These are phyloP conservation scores for Saccopteryx bilineata DNA, from an alignment of 2,113 vertebrate genomes.

Conservation along the genomic window DNA sequence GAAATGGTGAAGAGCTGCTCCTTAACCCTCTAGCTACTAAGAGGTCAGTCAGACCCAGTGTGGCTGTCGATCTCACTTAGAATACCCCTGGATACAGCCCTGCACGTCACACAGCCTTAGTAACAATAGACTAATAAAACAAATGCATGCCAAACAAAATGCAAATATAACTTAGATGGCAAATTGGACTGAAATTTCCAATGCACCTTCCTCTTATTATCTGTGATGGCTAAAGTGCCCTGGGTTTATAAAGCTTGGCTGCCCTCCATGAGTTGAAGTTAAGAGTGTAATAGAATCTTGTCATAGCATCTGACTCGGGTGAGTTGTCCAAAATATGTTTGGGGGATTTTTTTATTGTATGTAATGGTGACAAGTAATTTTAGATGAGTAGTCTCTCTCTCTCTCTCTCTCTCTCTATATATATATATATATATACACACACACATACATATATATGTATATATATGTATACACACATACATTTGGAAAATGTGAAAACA, in stretches of 20 bases:
- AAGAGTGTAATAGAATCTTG: conserved; percentile 67
- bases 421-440: no score
- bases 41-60: not conserved
- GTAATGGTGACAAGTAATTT: not conserved
- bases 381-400: not conserved
- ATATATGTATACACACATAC: not conserved
- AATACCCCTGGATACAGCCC: not conserved
- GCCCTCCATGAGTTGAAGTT: conserved; percentile 73
- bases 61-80: not conserved
- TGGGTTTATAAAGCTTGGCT: conserved; percentile 55
- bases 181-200: conserved; percentile 39
- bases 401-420: no score
- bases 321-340: not conserved
- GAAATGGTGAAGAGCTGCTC: conserved; percentile 11
- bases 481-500: not conserved
- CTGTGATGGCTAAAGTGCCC: conserved; percentile 56
- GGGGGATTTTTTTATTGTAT: not conserved
- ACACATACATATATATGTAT: no score
- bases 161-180: not conserved
- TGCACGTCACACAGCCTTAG: not conserved
- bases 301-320: not conserved
- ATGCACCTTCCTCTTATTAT: conserved; percentile 60
- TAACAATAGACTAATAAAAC: not conserved
- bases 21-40: conserved; percentile 69
- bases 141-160: not conserved